Evolutionary conservation across 2,797 vertebrate genomes (phyloP).

Genomic region (Dromococcyx pavoninus): DNA sequence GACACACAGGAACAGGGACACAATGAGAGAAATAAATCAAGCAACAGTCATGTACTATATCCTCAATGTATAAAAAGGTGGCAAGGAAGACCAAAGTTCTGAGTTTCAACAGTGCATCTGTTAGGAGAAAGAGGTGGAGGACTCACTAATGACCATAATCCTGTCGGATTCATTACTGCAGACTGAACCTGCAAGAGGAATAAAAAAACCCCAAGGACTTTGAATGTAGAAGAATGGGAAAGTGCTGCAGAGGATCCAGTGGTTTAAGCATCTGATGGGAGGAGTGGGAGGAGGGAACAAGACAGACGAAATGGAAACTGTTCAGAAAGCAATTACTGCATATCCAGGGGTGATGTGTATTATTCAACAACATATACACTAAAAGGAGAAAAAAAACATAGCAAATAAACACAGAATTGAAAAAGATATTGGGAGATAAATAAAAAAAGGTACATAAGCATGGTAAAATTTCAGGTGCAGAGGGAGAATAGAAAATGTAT

Average conservation of each 20-base stretch:
- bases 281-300: slow-evolving; percentile 58
- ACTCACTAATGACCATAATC: slow-evolving; percentile 68
- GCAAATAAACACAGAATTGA: slow-evolving; percentile 55
- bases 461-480: neutral
- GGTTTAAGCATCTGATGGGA: slow-evolving; percentile 51
- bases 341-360: slow-evolving; percentile 54
- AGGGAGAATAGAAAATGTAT: slow-evolving; percentile 36
- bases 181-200: slow-evolving; percentile 52
- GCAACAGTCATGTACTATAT: slow-evolving; percentile 21
- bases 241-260: slow-evolving; percentile 56
- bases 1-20: slow-evolving; percentile 38
- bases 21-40: slow-evolving; percentile 55
- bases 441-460: slow-evolving; percentile 37
- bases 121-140: slow-evolving; percentile 54
- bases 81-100: slow-evolving; percentile 37
- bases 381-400: slow-evolving; percentile 38
- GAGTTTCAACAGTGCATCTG: slow-evolving; percentile 53
- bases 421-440: slow-evolving; percentile 69
- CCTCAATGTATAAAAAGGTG: slow-evolving; percentile 45
- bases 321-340: slow-evolving; percentile 73
- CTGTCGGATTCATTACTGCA: slow-evolving; percentile 63
- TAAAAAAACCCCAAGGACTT: slow-evolving; percentile 20
- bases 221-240: slow-evolving; percentile 65
- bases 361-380: slow-evolving; percentile 52
- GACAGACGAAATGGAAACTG: slow-evolving; percentile 54